Evolutionary conservation across 2,113 vertebrate genomes (phyloP).

Genomic region (Pao palembangensis): DNA sequence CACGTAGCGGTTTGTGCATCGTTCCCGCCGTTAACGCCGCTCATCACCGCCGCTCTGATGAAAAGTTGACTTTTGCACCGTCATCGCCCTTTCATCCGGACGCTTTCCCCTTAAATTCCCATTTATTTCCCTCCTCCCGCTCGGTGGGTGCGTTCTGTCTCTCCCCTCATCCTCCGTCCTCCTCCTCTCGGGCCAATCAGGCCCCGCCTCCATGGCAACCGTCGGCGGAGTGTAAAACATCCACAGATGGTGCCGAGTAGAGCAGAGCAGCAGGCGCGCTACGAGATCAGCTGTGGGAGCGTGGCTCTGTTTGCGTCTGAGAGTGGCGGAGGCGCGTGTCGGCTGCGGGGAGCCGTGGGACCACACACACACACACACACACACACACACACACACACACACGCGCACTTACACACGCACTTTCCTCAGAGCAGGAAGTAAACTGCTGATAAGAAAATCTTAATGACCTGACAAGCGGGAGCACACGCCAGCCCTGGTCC

Average conservation of each 20-base stretch:
- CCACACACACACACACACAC: constrained; percentile 1
- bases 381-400: too few relatives aligned
- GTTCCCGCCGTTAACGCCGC: constrained; percentile 18
- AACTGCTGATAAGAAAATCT: constrained; percentile 67
- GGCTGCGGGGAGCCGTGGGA: constrained; percentile 30
- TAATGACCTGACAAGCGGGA: constrained; percentile 53
- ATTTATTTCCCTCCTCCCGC: constrained; percentile 44
- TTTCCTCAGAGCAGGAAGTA: constrained; percentile 49
- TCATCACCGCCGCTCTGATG: constrained; percentile 3
- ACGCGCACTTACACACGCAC: background rate
- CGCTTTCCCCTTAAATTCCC: constrained; percentile 58
- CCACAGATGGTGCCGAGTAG: constrained; percentile 78
- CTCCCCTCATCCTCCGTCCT: constrained; percentile 40
- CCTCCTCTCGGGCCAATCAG: constrained; percentile 60
- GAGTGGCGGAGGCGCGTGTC: constrained; percentile 27
- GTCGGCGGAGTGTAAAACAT: constrained; percentile 77
- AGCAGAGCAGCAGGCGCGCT: constrained; percentile 68
- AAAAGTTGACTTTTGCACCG: constrained; percentile 17
- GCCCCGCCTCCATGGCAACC: constrained; percentile 81
- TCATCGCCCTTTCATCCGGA: constrained; percentile 78
- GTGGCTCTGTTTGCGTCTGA: constrained; percentile 59
- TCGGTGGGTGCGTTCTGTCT: constrained; percentile 31
- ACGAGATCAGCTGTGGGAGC: constrained; percentile 61
- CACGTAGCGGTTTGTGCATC: background rate
- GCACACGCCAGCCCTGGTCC: constrained; percentile 26